These are phyloP conservation scores for Dolichotis patagonum DNA, from an alignment of 2,113 vertebrate species.

Conservation along the genomic window DNA sequence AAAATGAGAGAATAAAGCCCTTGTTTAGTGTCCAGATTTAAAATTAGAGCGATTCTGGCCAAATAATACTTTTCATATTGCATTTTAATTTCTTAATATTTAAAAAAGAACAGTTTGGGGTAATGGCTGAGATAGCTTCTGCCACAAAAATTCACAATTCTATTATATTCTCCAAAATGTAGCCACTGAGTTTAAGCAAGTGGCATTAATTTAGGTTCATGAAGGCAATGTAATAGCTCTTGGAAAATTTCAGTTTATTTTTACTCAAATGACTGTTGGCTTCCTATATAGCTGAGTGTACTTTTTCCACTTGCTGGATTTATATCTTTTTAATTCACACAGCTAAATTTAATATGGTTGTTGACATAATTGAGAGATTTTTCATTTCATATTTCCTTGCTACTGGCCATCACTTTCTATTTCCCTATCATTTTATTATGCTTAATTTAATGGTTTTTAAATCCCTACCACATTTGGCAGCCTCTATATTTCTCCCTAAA, in stretches of 20 bases:
- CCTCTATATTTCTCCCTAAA: conserved; percentile 50
- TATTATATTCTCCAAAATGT: conserved; percentile 5
- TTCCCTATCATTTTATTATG: conserved; percentile 59
- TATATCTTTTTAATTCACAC: conserved; percentile 68
- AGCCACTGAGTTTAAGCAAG: conserved; percentile 33
- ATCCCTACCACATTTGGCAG: conserved; percentile 61
- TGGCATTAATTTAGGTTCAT: conserved; percentile 5
- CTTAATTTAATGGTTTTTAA: conserved; percentile 74
- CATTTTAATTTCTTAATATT: not conserved
- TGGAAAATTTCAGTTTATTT: conserved; percentile 56
- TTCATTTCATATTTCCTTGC: conserved; percentile 60
- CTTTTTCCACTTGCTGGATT: conserved; percentile 55
- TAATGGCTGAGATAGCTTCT: not conserved
- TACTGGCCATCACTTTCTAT: conserved; percentile 64
- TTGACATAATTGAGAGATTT: conserved; percentile 70
- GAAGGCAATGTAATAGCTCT: conserved; percentile 30
- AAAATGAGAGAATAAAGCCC: not conserved
- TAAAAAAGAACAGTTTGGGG: not conserved
- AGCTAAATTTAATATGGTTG: conserved; percentile 74
- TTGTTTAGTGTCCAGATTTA: not conserved
- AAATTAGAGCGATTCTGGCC: not conserved
- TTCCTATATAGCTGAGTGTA: conserved; percentile 6
- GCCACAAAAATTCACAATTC: not conserved
- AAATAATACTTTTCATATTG: not conserved
- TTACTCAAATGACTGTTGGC: conserved; percentile 53